These are phyloP conservation scores for Bugulina stolonifera DNA, from an alignment of 2,888 invertebrate species.

Conservation along the genomic window DNA sequence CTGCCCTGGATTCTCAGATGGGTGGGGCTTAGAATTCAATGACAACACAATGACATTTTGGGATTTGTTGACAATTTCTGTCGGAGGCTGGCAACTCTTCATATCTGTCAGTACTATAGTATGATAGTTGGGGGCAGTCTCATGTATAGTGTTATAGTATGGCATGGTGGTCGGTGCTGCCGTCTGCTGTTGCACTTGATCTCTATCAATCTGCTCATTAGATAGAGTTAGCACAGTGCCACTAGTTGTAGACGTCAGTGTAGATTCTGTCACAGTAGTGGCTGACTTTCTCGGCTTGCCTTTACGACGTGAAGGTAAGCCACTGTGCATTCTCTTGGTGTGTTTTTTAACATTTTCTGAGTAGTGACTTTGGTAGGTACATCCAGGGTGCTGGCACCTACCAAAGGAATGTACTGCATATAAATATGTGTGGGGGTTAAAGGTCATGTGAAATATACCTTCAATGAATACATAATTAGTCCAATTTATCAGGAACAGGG, in stretches of 20 bases:
- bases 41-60: no score
- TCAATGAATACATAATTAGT: no score
- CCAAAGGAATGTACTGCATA: neutral
- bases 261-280: neutral
- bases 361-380: constrained; percentile 11
- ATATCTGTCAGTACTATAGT: neutral
- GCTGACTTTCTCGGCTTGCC: neutral
- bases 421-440: no score
- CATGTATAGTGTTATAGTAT: neutral
- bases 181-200: neutral
- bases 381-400: constrained; percentile 1
- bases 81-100: neutral
- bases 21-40: no score
- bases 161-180: neutral
- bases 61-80: neutral
- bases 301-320: no score
- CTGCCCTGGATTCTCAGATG: no score
- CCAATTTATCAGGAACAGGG: no score
- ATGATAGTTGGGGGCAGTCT: neutral
- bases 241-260: neutral
- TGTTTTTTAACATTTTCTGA: constrained; percentile 18
- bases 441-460: no score
- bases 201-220: neutral
- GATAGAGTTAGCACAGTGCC: neutral
- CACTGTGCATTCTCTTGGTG: neutral